These are phyloP conservation scores for Chamaea fasciata DNA, from an alignment of 2,113 vertebrate species.

Conservation along the genomic window DNA sequence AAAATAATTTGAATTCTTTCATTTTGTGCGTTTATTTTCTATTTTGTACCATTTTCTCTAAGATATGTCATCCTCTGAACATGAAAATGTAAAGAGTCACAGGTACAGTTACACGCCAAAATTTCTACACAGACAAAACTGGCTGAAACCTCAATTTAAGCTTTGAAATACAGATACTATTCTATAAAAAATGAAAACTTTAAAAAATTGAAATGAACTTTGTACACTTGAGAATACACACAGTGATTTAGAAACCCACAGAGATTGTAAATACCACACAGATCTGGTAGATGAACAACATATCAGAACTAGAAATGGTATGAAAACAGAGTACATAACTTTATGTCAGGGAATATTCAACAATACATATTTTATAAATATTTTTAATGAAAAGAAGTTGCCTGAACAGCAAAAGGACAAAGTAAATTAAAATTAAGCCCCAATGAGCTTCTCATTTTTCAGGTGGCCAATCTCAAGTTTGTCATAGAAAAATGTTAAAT, in stretches of 20 bases:
- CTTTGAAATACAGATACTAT: neutral
- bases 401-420: neutral
- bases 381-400: neutral
- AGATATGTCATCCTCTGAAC: neutral
- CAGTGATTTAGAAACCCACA: neutral
- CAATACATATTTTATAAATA: neutral
- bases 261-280: neutral
- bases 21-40: neutral
- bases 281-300: neutral
- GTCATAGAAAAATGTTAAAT: neutral
- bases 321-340: neutral
- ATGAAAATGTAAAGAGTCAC: neutral
- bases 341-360: neutral
- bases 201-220: neutral
- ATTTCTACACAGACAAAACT: neutral
- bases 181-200: neutral
- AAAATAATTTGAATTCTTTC: neutral
- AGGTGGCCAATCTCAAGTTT: neutral
- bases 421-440: constrained; percentile 36
- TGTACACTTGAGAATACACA: neutral
- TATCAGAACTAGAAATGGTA: neutral
- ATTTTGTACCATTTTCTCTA: neutral
- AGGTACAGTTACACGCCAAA: neutral
- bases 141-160: neutral
- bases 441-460: constrained; percentile 5